Percentiles rank a stretch among this genome's conserved stretches.
Conservation (phyloP, 2,797 vertebrate species). For the Peromyscus attwateri region DNA sequence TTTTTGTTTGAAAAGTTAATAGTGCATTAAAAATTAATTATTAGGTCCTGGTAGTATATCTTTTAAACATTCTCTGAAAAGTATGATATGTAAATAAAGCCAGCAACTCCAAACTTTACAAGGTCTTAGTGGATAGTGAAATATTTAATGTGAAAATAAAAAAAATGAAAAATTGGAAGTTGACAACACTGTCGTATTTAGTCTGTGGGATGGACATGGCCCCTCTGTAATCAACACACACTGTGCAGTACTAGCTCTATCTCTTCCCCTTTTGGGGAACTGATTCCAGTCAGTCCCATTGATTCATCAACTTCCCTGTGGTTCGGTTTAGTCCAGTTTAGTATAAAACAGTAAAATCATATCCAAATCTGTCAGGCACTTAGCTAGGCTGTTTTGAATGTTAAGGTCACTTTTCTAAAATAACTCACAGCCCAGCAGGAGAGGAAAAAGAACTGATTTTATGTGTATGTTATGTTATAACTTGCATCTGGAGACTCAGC, state of each 20-base stretch:
- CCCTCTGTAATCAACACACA: constrained; percentile 16
- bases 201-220: neutral
- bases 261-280: neutral
- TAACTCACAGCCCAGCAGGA: neutral
- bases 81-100: neutral
- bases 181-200: neutral
- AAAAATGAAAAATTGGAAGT: constrained; percentile 28
- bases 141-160: neutral
- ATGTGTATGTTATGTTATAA: neutral
- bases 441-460: neutral
- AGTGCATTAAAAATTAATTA: neutral
- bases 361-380: neutral
- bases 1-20: neutral
- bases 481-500: neutral
- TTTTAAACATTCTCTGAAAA: neutral
- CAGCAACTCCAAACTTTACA: neutral
- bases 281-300: constrained; percentile 33
- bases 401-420: constrained; percentile 43
- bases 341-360: constrained; percentile 48
- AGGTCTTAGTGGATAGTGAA: neutral
- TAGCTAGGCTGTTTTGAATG: constrained; percentile 35
- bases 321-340: constrained; percentile 45
- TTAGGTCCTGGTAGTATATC: neutral
- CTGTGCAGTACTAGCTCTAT: neutral
- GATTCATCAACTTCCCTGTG: constrained; percentile 27